Evolutionary conservation across 2,113 vertebrate genomes (phyloP).

Genomic region (Protobothrops flavoviridis): DNA sequence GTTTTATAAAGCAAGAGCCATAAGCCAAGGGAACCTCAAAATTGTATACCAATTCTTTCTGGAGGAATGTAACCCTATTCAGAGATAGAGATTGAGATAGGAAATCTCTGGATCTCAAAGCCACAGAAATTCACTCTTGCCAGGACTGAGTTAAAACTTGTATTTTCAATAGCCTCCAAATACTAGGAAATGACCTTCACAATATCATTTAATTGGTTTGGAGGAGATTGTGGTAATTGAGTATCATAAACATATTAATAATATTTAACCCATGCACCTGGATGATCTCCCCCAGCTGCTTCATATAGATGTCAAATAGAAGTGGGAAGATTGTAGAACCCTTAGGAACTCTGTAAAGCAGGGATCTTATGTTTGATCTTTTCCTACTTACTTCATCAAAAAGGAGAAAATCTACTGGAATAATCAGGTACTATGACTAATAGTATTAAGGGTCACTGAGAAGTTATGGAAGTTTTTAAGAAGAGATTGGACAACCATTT

Average conservation of each 20-base stretch:
- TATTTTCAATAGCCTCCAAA: not conserved
- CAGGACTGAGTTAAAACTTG: not conserved
- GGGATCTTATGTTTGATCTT: not conserved
- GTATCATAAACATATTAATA: not conserved
- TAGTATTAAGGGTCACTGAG: not conserved
- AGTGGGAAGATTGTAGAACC: not conserved
- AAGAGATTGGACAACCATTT: not conserved
- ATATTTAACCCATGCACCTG: not conserved
- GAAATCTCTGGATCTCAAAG: not conserved
- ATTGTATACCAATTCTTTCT: not conserved
- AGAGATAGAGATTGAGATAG: not conserved
- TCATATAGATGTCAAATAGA: not conserved
- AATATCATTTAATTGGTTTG: not conserved
- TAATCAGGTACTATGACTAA: not conserved
- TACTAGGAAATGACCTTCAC: not conserved
- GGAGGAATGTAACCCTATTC: not conserved
- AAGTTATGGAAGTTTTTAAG: not conserved
- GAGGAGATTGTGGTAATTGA: not conserved
- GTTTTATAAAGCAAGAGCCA: not conserved
- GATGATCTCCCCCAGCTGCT: not conserved
- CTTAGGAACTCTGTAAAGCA: not conserved
- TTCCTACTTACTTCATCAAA: not conserved
- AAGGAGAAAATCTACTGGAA: not conserved
- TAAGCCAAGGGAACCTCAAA: not conserved
- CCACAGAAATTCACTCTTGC: not conserved